Evolutionary conservation across 2,797 vertebrate species (phyloP).

Genomic region (Epinephelus coioides): DNA sequence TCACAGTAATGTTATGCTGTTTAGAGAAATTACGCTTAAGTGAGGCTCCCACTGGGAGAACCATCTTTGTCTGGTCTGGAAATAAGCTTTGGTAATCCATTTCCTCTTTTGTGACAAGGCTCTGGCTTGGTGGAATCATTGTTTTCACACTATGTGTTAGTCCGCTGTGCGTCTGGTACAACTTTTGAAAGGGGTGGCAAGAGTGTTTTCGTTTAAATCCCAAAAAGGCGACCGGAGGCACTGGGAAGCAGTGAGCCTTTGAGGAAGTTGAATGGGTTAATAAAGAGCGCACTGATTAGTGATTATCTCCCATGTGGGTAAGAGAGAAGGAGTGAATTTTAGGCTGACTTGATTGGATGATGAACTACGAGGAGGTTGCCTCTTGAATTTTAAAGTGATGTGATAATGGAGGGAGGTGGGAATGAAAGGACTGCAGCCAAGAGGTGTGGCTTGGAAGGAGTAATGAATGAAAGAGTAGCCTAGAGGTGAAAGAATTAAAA

Average conservation of each 20-base stretch:
- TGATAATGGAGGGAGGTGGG: constrained; percentile 46
- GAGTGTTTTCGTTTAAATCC: constrained; percentile 16
- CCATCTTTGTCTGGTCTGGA: constrained; percentile 24
- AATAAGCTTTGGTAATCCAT: constrained; percentile 27
- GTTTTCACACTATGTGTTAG: background rate
- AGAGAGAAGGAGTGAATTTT: constrained; percentile 54
- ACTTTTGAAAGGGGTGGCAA: background rate
- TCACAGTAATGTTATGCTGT: constrained; percentile 11
- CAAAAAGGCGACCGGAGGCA: constrained; percentile 25
- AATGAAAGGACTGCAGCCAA: constrained; percentile 49
- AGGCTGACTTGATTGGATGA: constrained; percentile 59
- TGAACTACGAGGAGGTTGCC: constrained; percentile 59
- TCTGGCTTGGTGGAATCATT: constrained; percentile 14
- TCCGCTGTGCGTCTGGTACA: background rate
- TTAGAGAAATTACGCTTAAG: constrained; percentile 27
- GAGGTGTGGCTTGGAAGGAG: constrained; percentile 60
- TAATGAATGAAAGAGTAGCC: constrained; percentile 70
- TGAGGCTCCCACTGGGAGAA: constrained; percentile 7
- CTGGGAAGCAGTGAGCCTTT: constrained; percentile 11
- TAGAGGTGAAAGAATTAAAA: constrained; percentile 71
- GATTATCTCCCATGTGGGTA: constrained; percentile 50
- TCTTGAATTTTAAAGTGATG: constrained; percentile 62
- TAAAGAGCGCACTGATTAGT: constrained; percentile 56
- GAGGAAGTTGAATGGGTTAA: constrained; percentile 54
- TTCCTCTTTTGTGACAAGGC: constrained; percentile 28